Conservation (phyloP, 2,113 vertebrate genomes). For the Solenodon paradoxus region DNA sequence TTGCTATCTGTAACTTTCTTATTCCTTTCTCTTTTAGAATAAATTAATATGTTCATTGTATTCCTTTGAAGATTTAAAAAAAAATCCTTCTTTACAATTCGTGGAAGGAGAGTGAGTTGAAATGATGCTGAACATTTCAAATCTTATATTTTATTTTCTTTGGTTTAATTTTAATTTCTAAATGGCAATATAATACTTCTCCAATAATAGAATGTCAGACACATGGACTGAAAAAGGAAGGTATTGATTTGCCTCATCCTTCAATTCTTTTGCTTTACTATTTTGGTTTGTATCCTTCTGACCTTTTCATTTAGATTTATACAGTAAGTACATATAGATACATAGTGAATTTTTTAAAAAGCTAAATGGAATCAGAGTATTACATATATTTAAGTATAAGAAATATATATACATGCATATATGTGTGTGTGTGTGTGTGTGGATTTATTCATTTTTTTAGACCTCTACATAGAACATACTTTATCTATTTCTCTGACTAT, state of each 20-base stretch:
- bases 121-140: constrained; percentile 24
- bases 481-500: background rate
- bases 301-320: constrained; percentile 14
- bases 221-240: background rate
- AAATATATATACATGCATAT: too few relatives aligned
- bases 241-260: background rate
- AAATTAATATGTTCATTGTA: constrained; percentile 11
- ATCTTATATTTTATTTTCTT: constrained; percentile 33
- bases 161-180: constrained; percentile 20
- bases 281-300: background rate
- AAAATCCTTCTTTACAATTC: background rate
- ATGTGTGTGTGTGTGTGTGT: too few relatives aligned
- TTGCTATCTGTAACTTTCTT: background rate
- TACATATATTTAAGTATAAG: too few relatives aligned
- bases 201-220: background rate
- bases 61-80: constrained; percentile 12
- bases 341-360: too few relatives aligned
- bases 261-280: background rate
- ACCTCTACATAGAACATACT: background rate
- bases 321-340: background rate
- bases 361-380: too few relatives aligned
- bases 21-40: constrained; percentile 36
- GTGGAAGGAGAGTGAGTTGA: background rate
- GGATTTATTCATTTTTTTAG: too few relatives aligned
- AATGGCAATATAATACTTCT: background rate